Evolutionary conservation across 2,888 invertebrate species (phyloP).

Genomic region (Volucella inanis): DNA sequence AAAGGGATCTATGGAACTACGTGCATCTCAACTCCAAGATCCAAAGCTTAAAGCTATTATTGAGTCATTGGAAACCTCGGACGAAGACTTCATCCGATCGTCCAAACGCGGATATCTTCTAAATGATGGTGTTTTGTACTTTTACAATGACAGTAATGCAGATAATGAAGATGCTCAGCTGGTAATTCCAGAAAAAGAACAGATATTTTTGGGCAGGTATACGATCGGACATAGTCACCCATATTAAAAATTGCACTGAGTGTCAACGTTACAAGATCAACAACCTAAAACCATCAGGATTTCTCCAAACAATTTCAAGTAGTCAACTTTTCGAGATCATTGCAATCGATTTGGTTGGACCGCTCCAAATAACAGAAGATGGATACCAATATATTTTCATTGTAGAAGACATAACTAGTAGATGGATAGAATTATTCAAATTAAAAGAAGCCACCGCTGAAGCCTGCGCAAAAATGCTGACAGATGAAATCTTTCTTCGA

Average conservation of each 20-base stretch:
- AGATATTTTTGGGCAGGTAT: constrained; percentile 70
- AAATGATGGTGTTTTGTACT: constrained; percentile 54
- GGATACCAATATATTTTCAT: constrained; percentile 77
- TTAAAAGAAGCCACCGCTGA: constrained; percentile 77
- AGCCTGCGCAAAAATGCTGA: constrained; percentile 75
- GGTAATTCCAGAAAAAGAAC: constrained; percentile 46
- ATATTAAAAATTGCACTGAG: constrained; percentile 38
- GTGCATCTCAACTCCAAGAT: no score
- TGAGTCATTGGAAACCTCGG: no score
- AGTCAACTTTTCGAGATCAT: constrained; percentile 70
- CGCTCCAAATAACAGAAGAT: no score
- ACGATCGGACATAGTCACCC: constrained; percentile 34
- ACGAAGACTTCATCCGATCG: constrained; percentile 20
- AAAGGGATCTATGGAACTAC: neutral
- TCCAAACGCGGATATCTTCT: constrained; percentile 16
- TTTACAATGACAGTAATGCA: constrained; percentile 44
- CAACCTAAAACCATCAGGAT: constrained; percentile 63
- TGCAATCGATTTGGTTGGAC: constrained; percentile 67
- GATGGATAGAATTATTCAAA: constrained; percentile 78
- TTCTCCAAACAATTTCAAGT: constrained; percentile 64
- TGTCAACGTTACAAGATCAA: constrained; percentile 61
- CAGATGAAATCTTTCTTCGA: constrained; percentile 79
- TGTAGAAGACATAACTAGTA: constrained; percentile 76
- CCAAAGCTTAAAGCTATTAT: no score
- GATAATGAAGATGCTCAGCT: constrained; percentile 55